These are phyloP conservation scores for Sceloporus tristichus DNA, from an alignment of 2,113 vertebrate genomes.

Conservation along the genomic window DNA sequence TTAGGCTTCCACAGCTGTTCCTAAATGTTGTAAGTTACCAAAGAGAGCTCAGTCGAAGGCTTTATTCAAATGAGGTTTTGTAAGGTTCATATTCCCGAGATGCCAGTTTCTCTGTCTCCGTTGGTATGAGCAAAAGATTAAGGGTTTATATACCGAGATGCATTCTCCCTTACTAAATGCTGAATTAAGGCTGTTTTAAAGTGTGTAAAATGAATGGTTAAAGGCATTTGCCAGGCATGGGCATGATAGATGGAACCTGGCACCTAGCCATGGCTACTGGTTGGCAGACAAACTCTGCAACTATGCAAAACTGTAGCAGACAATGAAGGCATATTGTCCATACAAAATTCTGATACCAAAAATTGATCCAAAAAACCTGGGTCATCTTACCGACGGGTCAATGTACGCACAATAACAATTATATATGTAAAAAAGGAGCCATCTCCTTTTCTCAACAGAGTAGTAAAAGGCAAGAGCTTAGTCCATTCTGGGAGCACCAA, in stretches of 20 bases:
- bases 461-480: too few species aligned
- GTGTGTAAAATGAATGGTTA: background rate
- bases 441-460: too few species aligned
- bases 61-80: conserved; percentile 5
- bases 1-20: conserved; percentile 17
- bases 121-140: background rate
- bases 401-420: too few species aligned
- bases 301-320: too few species aligned
- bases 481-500: too few species aligned
- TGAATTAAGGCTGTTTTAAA: background rate
- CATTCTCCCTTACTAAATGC: background rate
- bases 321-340: background rate
- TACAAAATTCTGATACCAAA: background rate
- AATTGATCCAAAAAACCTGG: background rate
- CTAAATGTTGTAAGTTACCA: background rate
- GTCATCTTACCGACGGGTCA: too few species aligned
- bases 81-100: background rate
- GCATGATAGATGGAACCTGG: background rate
- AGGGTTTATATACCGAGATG: background rate
- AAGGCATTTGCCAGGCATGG: background rate
- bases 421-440: too few species aligned
- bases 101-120: background rate
- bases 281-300: too few species aligned
- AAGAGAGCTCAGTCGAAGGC: background rate
- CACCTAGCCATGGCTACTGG: background rate